Percentiles rank a stretch among this genome's conserved stretches.
phyloP scores from a whole-genome alignment of 2,113 vertebrate species.

The Cynopterus brachyotis region DNA sequence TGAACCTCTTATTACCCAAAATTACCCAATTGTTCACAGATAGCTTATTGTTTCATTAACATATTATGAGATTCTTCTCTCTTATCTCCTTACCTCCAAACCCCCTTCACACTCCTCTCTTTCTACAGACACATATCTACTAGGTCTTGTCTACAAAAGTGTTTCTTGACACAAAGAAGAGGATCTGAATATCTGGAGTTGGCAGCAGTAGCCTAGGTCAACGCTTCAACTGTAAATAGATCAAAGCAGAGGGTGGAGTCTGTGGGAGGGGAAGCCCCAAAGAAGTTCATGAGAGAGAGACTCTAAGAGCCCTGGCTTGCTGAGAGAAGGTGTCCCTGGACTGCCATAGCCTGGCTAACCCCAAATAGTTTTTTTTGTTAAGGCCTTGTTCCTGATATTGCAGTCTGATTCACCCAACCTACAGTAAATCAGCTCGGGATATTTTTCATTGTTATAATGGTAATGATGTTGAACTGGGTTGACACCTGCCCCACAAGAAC shows the following conservation, averaged over 20 bases:
- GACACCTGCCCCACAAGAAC: background rate
- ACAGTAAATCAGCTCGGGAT: background rate
- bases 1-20: background rate
- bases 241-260: background rate
- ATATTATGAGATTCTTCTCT: background rate
- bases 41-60: background rate
- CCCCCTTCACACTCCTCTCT: rapidly evolving
- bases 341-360: background rate
- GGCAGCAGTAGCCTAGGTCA: background rate
- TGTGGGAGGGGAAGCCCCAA: background rate
- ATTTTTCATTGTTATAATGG: background rate
- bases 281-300: background rate
- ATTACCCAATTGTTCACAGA: background rate
- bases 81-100: background rate
- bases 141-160: background rate
- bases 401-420: background rate
- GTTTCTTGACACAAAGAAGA: background rate
- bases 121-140: background rate
- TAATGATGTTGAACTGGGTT: background rate
- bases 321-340: background rate
- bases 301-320: background rate
- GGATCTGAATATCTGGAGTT: no score
- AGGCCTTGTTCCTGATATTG: background rate
- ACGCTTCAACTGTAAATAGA: background rate
- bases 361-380: background rate